Conservation (phyloP, 2,113 vertebrate species). For the Leptobrachium leishanense region DNA sequence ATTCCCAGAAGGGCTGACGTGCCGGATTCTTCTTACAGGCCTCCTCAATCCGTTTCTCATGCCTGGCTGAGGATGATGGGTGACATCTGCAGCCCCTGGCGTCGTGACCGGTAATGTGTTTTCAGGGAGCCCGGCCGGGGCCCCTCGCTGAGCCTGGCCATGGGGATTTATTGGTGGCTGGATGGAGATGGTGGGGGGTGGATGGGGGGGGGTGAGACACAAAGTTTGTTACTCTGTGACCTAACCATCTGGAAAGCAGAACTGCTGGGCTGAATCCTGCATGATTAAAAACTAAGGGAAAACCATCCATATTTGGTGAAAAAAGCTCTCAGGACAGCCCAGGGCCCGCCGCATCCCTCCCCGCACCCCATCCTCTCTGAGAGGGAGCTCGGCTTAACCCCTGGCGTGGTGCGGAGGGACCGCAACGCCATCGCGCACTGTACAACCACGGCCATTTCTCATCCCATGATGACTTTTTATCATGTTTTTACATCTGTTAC, state of each 20-base stretch:
- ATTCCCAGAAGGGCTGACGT: too few species aligned
- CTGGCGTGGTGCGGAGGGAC: conserved; percentile 1
- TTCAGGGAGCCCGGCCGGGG: too few species aligned
- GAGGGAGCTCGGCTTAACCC: conserved; percentile 17
- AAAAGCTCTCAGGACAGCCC: conserved; percentile 58
- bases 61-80: too few species aligned
- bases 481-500: too few species aligned
- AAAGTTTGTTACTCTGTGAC: conserved; percentile 57
- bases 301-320: conserved; percentile 87
- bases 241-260: conserved; percentile 76
- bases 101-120: too few species aligned
- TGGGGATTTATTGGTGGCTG: conserved; percentile 19
- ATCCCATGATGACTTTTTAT: too few species aligned
- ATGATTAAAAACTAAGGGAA: conserved; percentile 71
- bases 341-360: conserved; percentile 52
- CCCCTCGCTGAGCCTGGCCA: neutral
- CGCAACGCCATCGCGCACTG: too few species aligned
- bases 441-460: too few species aligned
- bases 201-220: neutral
- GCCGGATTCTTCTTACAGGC: too few species aligned
- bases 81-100: too few species aligned
- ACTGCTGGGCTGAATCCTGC: conserved; percentile 72
- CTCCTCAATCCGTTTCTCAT: too few species aligned
- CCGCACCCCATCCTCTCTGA: neutral
- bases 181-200: neutral